Evolutionary conservation across 2,797 vertebrate genomes (phyloP), one percentile per base, ranked within the genome.

Genomic region (Sebastes steindachneri): DNA sequence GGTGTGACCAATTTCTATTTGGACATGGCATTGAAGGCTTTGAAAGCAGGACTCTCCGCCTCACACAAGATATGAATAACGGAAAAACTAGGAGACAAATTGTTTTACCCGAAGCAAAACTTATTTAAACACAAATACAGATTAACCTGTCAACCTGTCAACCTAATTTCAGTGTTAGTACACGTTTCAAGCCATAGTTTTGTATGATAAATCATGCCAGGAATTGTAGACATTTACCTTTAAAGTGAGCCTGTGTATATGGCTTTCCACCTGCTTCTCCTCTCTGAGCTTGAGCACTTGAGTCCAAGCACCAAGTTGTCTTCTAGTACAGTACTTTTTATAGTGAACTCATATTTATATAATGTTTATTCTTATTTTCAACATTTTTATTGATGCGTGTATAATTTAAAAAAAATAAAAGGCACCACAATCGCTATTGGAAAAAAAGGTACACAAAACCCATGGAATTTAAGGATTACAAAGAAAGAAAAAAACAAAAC

Each of bases 1-100:
- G 17, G 15, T 80, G 64, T 66, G 80, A 82, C 55, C 37, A 67
- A 84, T 76, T 14, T 45, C 17, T 5, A 28, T 62, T 75, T 77
- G 4, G 62, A 68, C 51, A 80, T 62, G 60, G 15, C 63, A 15
- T 45, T 67, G 9, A 78, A 51, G 21, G 14, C 25, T 75, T 41
- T 69, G 55, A 74, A 62, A 53, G 28, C 17, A 7, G 35, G 7
- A 5, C 17, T 57, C 29, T 25, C 11, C 9, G 12, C 9, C 45
- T 73, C 7, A 29, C 45, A 60, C 3, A 57, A 58, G 45, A 12
- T 25, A 23, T 58, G 11, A 73, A 67, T 57, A 9, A 72, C 14
- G 59, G 55, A 66, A 11, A 33, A 33, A 35, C 2, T 8, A 8
- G 28, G 5, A 11, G 9, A 17, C 0, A 1, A 2, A 9, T 21